Evolutionary conservation across 2,113 vertebrate species (phyloP).

Genomic region (Acanthochromis polyacanthus): DNA sequence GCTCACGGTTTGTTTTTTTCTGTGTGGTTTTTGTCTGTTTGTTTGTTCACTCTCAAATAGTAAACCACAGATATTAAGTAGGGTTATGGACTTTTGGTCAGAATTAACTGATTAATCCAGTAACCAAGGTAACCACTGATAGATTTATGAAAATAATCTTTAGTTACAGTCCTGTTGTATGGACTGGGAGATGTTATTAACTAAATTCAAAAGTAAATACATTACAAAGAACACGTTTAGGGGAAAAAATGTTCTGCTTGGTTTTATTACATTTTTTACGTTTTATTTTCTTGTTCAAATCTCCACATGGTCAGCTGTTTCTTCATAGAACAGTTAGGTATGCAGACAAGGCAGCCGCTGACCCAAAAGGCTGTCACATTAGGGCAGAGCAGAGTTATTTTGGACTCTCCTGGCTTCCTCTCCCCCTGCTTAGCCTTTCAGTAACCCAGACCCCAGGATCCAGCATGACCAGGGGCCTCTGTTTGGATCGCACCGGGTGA

Average conservation of each 20-base stretch:
- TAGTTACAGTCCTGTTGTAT: too few relatives aligned
- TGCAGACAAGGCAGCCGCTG: slow-evolving; percentile 29
- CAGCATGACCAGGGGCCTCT: slow-evolving; percentile 72
- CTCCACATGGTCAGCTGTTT: background rate
- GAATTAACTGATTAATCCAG: too few relatives aligned
- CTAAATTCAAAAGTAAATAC: background rate
- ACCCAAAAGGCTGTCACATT: slow-evolving; percentile 62
- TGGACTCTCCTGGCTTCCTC: slow-evolving; percentile 77
- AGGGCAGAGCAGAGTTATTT: slow-evolving; percentile 74
- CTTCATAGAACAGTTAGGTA: background rate
- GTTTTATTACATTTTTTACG: background rate
- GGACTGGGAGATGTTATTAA: background rate
- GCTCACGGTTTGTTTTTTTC: too few relatives aligned
- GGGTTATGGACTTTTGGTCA: too few relatives aligned
- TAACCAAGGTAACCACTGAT: background rate
- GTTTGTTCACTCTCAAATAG: too few relatives aligned
- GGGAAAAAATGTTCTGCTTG: background rate
- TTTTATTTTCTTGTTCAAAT: background rate
- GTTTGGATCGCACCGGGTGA: slow-evolving; percentile 78
- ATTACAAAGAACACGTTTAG: background rate
- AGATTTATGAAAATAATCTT: background rate
- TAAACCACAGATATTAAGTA: too few relatives aligned
- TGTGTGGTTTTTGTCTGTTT: too few relatives aligned
- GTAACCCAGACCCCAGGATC: slow-evolving; percentile 81
- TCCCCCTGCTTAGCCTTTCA: slow-evolving; percentile 70